Evolutionary conservation across 2,797 vertebrate species (phyloP), one percentile per base, ranked within the genome.

Genomic region (Ctenopoma kingsleyae): DNA sequence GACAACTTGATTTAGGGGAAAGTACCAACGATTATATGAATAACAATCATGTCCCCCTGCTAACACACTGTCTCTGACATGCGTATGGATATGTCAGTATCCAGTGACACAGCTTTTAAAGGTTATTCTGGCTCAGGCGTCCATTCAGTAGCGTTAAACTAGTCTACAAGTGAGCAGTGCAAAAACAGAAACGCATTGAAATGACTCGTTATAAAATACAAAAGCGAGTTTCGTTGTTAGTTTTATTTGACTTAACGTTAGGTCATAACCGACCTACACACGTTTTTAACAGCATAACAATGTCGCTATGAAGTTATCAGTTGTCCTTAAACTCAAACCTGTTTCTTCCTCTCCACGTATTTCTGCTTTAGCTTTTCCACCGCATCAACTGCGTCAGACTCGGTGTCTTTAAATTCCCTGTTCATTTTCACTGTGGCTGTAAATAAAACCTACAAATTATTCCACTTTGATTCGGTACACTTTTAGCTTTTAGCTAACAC

Each of bases 261-360:
- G 30, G 30, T 32, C 8, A 32, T 9, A 32, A 32, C 30, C 8
- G 30, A 32, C 8, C 30, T 32, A 8, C 30, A 30, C 12, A 40
- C 8, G 30, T 9, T 15, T 4, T 40, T 16, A 40, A 15, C 38
- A 40, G 15, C 12, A 27, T n/a, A 65, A 35, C 54, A 13, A 25
- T 12, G 51, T 23, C 7, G 5, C 13, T 6, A 12, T 20, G 13
- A 10, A 8, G 13, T 40, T 40, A 44, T 44, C 7, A 44, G 11
- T 5, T 43, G 16, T 17, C 7, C 3, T 74, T 40, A 38, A 62
- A 66, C 5, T 53, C 73, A 49, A 50, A 92, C 90, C 88, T 82
- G 74, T 72, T 69, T 76, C 36, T 38, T 84, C 41, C 25, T 74
- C 48, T 65, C 46, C 53, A 77, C 3, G 58, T 88, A 86, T 54